Conservation (phyloP, 2,888 invertebrate genomes). For the Leptopterna dolabrata region DNA sequence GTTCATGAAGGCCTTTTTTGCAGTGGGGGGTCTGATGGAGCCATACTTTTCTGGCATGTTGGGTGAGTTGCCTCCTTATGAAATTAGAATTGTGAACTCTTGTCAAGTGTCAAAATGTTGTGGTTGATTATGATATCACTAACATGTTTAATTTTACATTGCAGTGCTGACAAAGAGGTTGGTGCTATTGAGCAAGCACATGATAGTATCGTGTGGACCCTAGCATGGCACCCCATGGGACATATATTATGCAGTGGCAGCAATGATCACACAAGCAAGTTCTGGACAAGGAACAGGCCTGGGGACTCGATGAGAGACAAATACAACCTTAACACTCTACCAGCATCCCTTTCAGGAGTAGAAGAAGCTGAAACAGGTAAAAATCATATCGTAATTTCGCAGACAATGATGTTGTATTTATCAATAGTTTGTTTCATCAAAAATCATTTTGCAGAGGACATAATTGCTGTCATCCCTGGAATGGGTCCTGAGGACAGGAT, state of each 20-base stretch:
- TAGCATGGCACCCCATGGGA: constrained; percentile 99
- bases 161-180: constrained; percentile 94
- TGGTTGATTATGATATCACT: no score
- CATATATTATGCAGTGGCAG: constrained; percentile 99
- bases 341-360: constrained; percentile 80
- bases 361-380: constrained; percentile 74
- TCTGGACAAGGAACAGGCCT: constrained; percentile 98
- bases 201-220: constrained; percentile 98
- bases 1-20: constrained; percentile 94
- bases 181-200: constrained; percentile 98
- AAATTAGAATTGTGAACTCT: no score
- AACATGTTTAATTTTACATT: no score
- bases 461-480: constrained; percentile 84
- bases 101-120: no score
- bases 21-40: constrained; percentile 98
- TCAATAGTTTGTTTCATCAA: no score
- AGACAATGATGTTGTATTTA: background rate
- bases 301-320: constrained; percentile 98
- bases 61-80: constrained; percentile 73
- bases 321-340: constrained; percentile 93
- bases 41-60: constrained; percentile 98
- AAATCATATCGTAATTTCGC: background rate
- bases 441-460: constrained; percentile 73
- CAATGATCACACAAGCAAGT: constrained; percentile 99
- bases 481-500: constrained; percentile 98